Evolutionary conservation across 2,797 vertebrate species (phyloP).

Genomic region (Xerus rutilus): DNA sequence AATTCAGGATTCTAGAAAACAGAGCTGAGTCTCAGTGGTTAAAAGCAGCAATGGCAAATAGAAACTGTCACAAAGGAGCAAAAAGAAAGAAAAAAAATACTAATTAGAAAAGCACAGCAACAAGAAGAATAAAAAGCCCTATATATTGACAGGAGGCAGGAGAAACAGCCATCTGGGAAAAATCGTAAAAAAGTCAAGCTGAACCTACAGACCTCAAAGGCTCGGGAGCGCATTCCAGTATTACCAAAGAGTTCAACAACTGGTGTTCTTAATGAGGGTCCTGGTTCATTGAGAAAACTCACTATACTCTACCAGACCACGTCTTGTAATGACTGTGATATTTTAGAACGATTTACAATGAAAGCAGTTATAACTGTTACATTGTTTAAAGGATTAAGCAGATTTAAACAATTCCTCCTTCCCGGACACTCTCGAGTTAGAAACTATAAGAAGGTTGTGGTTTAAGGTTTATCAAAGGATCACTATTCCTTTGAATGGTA

Average conservation of each 20-base stretch:
- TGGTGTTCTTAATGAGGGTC: constrained; percentile 71
- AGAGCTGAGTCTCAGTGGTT: not conserved
- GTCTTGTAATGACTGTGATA: constrained; percentile 65
- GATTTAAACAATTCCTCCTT: constrained; percentile 60
- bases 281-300: constrained; percentile 75
- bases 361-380: constrained; percentile 60
- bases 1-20: not conserved
- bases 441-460: not conserved
- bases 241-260: constrained; percentile 51
- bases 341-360: constrained; percentile 69
- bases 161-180: constrained; percentile 69
- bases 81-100: constrained; percentile 16
- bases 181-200: constrained; percentile 71
- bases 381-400: constrained; percentile 71
- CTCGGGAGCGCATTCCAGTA: constrained; percentile 37
- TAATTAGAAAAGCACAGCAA: constrained; percentile 54
- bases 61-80: constrained; percentile 31
- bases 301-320: not conserved
- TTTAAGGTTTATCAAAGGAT: constrained; percentile 31
- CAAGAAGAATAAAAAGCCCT: constrained; percentile 28
- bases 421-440: constrained; percentile 19
- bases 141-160: constrained; percentile 42
- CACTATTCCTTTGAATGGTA: not conserved
- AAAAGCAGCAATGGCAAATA: constrained; percentile 50
- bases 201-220: constrained; percentile 63